A percentile compares a stretch with the other conserved stretches of the same genome.
phyloP scores from a whole-genome alignment of 2,113 vertebrate species.

The Anhinga anhinga region DNA sequence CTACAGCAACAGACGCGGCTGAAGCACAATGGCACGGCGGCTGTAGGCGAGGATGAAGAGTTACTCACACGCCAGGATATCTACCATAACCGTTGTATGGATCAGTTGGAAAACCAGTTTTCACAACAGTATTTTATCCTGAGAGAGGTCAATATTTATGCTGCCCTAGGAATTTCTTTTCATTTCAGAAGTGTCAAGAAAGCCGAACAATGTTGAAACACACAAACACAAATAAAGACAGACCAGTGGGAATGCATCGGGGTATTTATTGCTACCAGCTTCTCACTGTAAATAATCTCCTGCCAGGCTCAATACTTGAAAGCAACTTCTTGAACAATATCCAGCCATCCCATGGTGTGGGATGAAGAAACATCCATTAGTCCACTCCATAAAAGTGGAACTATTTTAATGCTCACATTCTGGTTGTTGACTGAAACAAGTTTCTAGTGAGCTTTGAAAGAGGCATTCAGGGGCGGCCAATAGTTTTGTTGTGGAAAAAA shows the following conservation, averaged over 20 bases:
- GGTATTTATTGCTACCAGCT: not conserved
- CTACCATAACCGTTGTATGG: accelerated
- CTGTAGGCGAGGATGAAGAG: not conserved
- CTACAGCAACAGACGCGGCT: not conserved
- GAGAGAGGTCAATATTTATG: not conserved
- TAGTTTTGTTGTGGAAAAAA: not conserved
- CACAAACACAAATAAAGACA: not conserved
- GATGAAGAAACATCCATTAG: not conserved
- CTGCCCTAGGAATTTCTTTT: not conserved
- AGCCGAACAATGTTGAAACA: not conserved
- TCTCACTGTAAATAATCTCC: not conserved
- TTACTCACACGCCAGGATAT: not conserved
- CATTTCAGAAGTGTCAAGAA: not conserved
- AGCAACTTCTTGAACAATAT: not conserved
- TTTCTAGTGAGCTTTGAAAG: not conserved
- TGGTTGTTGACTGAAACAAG: not conserved
- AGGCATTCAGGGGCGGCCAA: not conserved
- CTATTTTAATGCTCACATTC: not conserved
- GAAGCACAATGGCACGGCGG: not conserved
- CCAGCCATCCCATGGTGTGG: not conserved
- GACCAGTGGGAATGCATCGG: not conserved
- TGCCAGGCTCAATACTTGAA: not conserved
- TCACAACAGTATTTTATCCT: not conserved
- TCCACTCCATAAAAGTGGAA: not conserved
- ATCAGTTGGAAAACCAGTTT: not conserved